These are phyloP conservation scores for Sphyrna mokarran DNA, from an alignment of 2,113 vertebrate species.

Conservation along the genomic window DNA sequence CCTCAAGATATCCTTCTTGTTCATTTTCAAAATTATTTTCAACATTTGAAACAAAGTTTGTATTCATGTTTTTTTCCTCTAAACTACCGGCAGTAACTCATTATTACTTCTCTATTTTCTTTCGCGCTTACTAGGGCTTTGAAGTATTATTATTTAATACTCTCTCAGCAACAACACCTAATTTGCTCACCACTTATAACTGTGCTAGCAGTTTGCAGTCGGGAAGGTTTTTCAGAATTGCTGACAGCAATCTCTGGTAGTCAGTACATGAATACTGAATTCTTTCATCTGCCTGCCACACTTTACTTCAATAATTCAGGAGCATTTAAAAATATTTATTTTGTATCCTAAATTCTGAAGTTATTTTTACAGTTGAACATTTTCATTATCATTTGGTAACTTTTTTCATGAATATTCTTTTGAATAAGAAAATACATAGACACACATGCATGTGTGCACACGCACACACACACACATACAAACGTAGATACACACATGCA, in stretches of 20 bases:
- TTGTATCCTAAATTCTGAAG: neutral
- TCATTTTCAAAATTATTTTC: neutral
- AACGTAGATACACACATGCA: no score
- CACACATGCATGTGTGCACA: no score
- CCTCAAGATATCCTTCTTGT: neutral
- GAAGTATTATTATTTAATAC: neutral
- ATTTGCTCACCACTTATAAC: neutral
- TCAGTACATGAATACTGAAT: neutral
- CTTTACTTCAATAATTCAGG: slow-evolving; percentile 19
- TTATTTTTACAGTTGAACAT: neutral
- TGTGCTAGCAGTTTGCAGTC: no score
- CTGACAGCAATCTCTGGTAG: neutral
- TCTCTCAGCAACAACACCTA: neutral
- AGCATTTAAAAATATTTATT: slow-evolving; percentile 22
- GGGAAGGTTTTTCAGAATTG: neutral
- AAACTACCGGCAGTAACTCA: neutral
- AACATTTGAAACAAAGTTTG: neutral
- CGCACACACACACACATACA: no score
- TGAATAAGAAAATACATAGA: no score
- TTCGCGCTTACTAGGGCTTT: neutral
- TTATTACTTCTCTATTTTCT: neutral
- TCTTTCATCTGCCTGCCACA: slow-evolving; percentile 20
- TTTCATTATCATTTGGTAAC: neutral
- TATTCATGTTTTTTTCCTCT: neutral
- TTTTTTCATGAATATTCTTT: no score